These are phyloP conservation scores for Leptinotarsa defecta DNA, from an alignment of 1,140 invertebrate genomes.

Conservation along the genomic window DNA sequence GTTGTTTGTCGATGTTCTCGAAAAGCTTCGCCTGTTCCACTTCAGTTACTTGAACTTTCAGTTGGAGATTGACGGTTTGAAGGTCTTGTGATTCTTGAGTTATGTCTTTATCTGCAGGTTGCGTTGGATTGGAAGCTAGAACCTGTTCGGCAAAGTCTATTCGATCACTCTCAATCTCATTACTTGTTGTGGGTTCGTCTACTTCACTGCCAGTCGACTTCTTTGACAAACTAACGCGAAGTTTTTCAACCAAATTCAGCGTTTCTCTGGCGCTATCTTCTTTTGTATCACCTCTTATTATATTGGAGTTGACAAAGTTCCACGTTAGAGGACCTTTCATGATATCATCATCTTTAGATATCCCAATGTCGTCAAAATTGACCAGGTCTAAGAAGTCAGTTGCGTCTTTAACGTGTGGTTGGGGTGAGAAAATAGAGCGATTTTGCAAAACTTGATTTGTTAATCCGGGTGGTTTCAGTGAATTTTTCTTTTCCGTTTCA, in stretches of 20 bases:
- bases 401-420: conserved; percentile 66
- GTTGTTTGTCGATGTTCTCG: neutral
- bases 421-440: conserved; percentile 73
- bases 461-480: conserved; percentile 29
- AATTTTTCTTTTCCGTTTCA: conserved; percentile 35
- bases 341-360: conserved; percentile 66
- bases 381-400: conserved; percentile 68
- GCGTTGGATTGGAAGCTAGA: conserved; percentile 40
- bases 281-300: conserved; percentile 79
- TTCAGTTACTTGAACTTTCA: conserved; percentile 40
- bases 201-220: conserved; percentile 61
- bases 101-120: conserved; percentile 10
- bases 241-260: conserved; percentile 76
- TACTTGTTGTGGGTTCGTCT: conserved; percentile 46
- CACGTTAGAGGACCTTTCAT: conserved; percentile 66
- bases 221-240: conserved; percentile 70
- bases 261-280: conserved; percentile 77
- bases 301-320: conserved; percentile 65
- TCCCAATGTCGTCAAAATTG: conserved; percentile 68
- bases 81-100: conserved; percentile 30
- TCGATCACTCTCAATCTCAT: conserved; percentile 32
- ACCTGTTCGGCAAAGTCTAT: conserved; percentile 48
- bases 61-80: conserved; percentile 33
- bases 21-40: conserved; percentile 27
- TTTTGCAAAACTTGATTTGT: conserved; percentile 36